Evolutionary conservation across 2,113 vertebrate species (phyloP).

Genomic region (Cyprinodon variegatus): DNA sequence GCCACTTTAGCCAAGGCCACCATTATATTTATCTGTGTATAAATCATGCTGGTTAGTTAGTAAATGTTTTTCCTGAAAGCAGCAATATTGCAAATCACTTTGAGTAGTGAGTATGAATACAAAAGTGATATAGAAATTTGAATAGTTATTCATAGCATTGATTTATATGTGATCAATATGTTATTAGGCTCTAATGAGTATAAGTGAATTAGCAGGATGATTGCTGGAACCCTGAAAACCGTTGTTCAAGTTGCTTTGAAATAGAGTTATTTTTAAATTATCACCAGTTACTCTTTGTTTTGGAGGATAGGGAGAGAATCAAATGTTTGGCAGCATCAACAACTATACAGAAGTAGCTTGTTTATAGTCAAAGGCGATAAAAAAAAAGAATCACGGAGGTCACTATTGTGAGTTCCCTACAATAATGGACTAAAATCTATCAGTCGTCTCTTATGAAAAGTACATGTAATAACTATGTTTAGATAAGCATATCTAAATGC

Average conservation of each 20-base stretch:
- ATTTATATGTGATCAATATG: too few relatives aligned
- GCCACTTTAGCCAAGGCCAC: too few relatives aligned
- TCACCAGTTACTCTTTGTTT: not conserved
- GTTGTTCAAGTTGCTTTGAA: not conserved
- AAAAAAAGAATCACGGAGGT: not conserved
- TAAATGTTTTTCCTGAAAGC: too few relatives aligned
- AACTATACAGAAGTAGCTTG: too few relatives aligned
- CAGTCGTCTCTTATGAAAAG: not conserved
- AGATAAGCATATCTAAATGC: not conserved
- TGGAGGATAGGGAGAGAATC: not conserved
- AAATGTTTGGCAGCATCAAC: not conserved
- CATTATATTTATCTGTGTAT: too few relatives aligned
- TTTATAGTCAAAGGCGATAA: too few relatives aligned
- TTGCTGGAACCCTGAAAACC: not conserved
- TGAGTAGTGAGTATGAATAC: too few relatives aligned
- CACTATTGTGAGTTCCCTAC: not conserved
- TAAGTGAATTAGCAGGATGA: not conserved
- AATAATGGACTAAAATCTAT: not conserved
- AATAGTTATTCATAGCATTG: too few relatives aligned
- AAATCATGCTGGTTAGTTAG: too few relatives aligned
- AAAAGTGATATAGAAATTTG: too few relatives aligned
- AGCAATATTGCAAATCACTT: too few relatives aligned
- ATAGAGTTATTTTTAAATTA: not conserved
- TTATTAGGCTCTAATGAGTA: not conserved
- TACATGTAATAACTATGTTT: not conserved